These are phyloP conservation scores for Catocala fraxini DNA, from an alignment of 2,888 invertebrate species.

Conservation along the genomic window DNA sequence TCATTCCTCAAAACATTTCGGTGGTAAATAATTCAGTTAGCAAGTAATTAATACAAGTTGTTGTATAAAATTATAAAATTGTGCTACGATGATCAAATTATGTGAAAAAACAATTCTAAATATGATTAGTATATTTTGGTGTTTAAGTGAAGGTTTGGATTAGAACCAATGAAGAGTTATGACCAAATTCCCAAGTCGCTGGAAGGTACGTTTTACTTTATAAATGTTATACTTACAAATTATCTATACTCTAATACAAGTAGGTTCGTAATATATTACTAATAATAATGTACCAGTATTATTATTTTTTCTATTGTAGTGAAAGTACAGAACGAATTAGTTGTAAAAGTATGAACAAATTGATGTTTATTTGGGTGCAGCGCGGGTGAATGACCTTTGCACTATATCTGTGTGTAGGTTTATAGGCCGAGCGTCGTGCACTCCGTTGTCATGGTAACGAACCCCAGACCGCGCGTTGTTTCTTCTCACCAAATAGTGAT, in stretches of 20 bases:
- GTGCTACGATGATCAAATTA: background rate
- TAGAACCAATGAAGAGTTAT: constrained; percentile 4
- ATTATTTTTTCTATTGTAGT: background rate
- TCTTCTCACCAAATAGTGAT: background rate
- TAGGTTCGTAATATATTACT: background rate
- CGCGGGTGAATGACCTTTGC: constrained; percentile 63
- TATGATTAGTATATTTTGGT: constrained; percentile 4
- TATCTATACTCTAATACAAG: background rate
- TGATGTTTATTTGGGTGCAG: constrained; percentile 48
- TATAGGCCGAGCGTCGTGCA: constrained; percentile 53
- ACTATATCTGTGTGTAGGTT: constrained; percentile 55
- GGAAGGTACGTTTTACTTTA: constrained; percentile 11
- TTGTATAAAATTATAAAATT: background rate
- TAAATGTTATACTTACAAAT: background rate
- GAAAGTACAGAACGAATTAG: background rate
- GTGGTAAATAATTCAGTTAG: constrained; percentile 22
- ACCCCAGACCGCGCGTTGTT: constrained; percentile 24
- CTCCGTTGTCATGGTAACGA: constrained; percentile 58
- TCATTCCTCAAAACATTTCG: constrained; percentile 28
- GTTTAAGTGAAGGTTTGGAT: constrained; percentile 7
- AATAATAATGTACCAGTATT: background rate
- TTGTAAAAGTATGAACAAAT: constrained; percentile 8
- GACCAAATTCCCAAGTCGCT: constrained; percentile 5
- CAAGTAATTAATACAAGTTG: background rate
- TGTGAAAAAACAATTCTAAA: background rate